Base-by-base conservation (phyloP, 2,888 invertebrate species). In the Brenthis daphne region DNA sequence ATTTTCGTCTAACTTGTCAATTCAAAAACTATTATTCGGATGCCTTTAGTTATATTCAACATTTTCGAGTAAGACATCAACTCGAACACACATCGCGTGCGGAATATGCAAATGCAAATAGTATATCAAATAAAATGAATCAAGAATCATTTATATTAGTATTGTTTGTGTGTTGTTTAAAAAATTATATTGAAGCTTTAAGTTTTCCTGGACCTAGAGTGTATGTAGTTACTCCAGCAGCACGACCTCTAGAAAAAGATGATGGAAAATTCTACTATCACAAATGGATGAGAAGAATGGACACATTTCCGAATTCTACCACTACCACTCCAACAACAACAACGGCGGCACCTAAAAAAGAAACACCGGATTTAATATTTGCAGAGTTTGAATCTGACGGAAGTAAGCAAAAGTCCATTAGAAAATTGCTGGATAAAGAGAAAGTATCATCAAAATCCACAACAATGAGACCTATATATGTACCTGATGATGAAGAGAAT, bases 361-460 rank as follows among this genome's bases (percentile, higher is more conserved):
- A 85, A 70, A 89, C 90, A 1, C 92, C 90, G 0, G 92, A 92
- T 76, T 80, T 92, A 57, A 92, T 92, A 77, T 92, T 92, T 74
- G 92, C 92, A 0, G 92, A 92, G 75, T 92, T 92, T 69, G 92
- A 92, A 77, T 84, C 89, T 1, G 85, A 85, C 50, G 78, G 75
- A 2, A 83, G 81, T 51, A 83, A 85, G 81, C 79, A 74, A 68
- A 92, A 92, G 77, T 89, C 90, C 5, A 88, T 92, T 65, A 82
- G 89, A 67, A 90, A 91, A 69, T 75, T 92, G 53, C 74, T 92
- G 51, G 90, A 90, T 71, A 86, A 86, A 57, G 92, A 92, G 73
- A 85, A 75, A 75, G 76, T 84, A 3, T 72, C 77, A 70, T 43
- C 78, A 0, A 83, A 80, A 70, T 75, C 80, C 1, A 78, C 79